Conservation (phyloP, 2,797 vertebrate species). For the Phrynocephalus guinanensis region DNA sequence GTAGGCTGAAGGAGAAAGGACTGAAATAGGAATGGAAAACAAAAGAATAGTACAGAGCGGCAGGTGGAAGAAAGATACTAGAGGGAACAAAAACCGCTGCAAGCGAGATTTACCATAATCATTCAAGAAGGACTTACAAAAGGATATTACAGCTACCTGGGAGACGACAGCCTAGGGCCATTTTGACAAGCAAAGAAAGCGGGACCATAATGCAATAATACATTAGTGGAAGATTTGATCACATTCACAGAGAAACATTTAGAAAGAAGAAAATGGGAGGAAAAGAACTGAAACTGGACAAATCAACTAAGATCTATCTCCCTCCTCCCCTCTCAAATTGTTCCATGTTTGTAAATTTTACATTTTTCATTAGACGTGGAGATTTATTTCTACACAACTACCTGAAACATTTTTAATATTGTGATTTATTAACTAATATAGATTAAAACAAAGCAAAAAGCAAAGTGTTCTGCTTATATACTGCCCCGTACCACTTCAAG, state of each 20-base stretch:
- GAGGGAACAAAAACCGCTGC: constrained; percentile 69
- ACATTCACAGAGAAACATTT: background rate
- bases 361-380: background rate
- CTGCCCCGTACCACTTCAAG: too few relatives aligned
- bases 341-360: background rate
- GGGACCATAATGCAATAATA: constrained; percentile 46
- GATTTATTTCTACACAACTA: constrained; percentile 3
- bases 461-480: too few relatives aligned
- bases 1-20: constrained; percentile 56
- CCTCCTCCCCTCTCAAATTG: background rate
- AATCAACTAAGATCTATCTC: constrained; percentile 15
- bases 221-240: constrained; percentile 30
- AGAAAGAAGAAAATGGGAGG: constrained; percentile 16
- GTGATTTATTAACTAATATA: background rate
- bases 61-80: constrained; percentile 52
- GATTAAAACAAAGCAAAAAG: background rate
- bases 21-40: constrained; percentile 58
- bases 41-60: constrained; percentile 42
- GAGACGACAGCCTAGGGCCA: constrained; percentile 64
- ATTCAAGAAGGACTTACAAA: constrained; percentile 67
- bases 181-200: constrained; percentile 58
- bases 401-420: constrained; percentile 2
- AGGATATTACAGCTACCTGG: constrained; percentile 68
- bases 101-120: constrained; percentile 74
- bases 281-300: constrained; percentile 14